Base-by-base conservation (phyloP, 2,888 invertebrate species). In the Drosophila kambysellisi region DNA sequence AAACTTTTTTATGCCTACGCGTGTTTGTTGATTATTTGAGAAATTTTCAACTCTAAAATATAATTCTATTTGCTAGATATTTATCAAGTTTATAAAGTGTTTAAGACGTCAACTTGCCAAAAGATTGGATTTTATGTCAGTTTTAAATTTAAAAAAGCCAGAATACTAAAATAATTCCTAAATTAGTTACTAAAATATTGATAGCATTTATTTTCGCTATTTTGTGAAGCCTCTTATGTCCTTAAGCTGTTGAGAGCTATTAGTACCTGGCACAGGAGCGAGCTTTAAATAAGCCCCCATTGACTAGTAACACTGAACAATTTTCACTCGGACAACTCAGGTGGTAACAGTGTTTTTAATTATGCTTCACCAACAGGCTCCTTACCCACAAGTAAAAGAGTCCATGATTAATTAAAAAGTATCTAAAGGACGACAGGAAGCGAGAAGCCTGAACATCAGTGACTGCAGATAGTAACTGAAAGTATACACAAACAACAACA, bases 331-430 rank as follows among this genome's bases (percentile, higher is more conserved):
- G 80, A 70, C 81, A 80, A 70, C 65, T 78, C 64, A 54, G 71
- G 66, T 78, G 65, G 53, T 70, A 79, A 82, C 82, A 64, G 81
- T 81, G 79, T 70, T 82, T 79, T 88, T 88, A 84, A 84, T 84
- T 82, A 88, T 83, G 83, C 72, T 80, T 79, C 74, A 74, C 65
- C 79, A 82, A 76, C 85, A 82, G 84, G 41, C 81, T 61, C 81
- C 71, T 84, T 82, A 81, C 67, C 48, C 46, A 15, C 25, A 15
- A 25, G 46, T 17, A 46, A 46, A 83, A 74, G 70, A 70, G 61
- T 54, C 41, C 71, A 81, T 85, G 88, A 85, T 88, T 88, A 88
- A 85, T 85, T 86, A 61, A 83, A 70, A 56, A 81, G 67, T 35
- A 66, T 52, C 46, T 52, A 48, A 46, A 51, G 69, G 59, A 54